Evolutionary conservation across 2,888 invertebrate genomes (phyloP).

Genomic region (Amblyteles armatorius): DNA sequence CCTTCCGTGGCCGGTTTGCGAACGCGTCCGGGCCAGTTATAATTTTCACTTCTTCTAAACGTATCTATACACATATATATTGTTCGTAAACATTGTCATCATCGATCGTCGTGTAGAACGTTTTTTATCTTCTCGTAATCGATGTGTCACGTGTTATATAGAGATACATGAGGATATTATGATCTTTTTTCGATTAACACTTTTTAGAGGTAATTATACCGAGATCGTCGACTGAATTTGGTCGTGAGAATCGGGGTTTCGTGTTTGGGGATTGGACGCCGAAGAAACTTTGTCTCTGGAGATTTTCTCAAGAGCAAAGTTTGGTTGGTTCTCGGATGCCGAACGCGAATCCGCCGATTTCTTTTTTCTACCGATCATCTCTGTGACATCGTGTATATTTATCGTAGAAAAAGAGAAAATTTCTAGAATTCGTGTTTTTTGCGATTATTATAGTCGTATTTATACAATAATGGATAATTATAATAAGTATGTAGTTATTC

Average conservation of each 20-base stretch:
- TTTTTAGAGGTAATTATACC: conserved; percentile 30
- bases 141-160: conserved; percentile 41
- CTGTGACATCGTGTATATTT: conserved; percentile 18
- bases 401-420: conserved; percentile 38
- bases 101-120: conserved; percentile 46
- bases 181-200: conserved; percentile 31
- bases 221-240: neutral
- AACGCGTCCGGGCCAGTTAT: conserved; percentile 28
- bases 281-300: neutral
- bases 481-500: conserved; percentile 57
- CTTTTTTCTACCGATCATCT: neutral
- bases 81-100: conserved; percentile 50
- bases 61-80: conserved; percentile 36
- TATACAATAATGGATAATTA: conserved; percentile 52
- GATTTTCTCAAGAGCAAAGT: neutral
- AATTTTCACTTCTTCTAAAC: neutral
- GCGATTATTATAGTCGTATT: conserved; percentile 55
- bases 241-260: neutral
- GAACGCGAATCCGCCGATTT: neutral
- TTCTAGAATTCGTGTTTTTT: conserved; percentile 61
- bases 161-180: neutral
- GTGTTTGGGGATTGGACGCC: neutral
- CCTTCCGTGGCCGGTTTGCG: conserved; percentile 57
- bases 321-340: neutral
- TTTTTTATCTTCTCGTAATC: conserved; percentile 62